Evolutionary conservation across 2,888 invertebrate genomes (phyloP), one percentile per base, ranked within the genome.

Genomic region (Empis livida): DNA sequence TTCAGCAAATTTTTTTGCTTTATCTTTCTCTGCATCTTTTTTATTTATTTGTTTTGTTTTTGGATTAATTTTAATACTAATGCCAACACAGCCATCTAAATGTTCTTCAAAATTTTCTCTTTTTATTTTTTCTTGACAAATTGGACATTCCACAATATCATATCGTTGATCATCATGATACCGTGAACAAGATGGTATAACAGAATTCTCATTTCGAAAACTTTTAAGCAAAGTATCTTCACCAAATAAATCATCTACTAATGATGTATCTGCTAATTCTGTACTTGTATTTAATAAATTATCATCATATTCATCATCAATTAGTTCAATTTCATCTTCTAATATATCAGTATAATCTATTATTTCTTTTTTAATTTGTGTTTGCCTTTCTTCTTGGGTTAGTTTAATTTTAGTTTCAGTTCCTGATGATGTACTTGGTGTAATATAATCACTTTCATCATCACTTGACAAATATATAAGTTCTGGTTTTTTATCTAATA

Each of bases 81-180:
- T 63, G 13, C 63, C 63, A 11, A 56, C 59, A 51, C 70, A 69
- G 10, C 70, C 70, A 14, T 69, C 61, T 27, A 70, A 53, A 47
- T 69, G 69, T 10, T 64, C 62, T 0, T 55, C 48, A 23, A 68
- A 57, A 11, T 59, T 51, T 3, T 55, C 52, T 8, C 69, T 64
- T 23, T 56, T 59, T 55, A 70, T 56, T 41, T 61, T 63, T 13
- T 59, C 61, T 32, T 65, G 59, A 46, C 69, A 69, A 15, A 69
- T 61, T 1, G 69, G 67, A 46, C 69, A 69, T 0, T 54, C 57
- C 13, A 66, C 60, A 5, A 69, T 68, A 42, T 68, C 70, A 39
- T 62, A 59, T 13, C 52, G 46, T 0, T 57, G 54, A 54, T 64
- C 50, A 9, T 47, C n/a, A 6, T 55, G 39, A 46, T 54, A 47